Evolutionary conservation across 2,797 vertebrate genomes (phyloP), one percentile per base, ranked within the genome.

Genomic region (Labroides dimidiatus): DNA sequence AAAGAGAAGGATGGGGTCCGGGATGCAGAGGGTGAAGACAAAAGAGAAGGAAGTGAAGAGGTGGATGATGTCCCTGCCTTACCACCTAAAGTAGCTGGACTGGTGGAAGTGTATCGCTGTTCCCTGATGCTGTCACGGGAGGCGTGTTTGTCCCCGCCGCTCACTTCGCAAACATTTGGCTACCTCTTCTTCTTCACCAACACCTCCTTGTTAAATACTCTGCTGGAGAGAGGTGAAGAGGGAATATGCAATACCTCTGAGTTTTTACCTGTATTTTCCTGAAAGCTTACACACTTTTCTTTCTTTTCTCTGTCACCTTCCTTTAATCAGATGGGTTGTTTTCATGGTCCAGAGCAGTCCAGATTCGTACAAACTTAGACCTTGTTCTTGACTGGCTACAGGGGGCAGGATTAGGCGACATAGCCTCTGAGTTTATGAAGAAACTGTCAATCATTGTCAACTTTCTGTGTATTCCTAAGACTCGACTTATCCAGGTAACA

Each of bases 141-240:
- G 48, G 96, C 95, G 0, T 95, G 95, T 74, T 92, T 97, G 48
- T 96, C 96, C 14, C 95, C 96, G 0, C 96, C 96, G 1, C 95
- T 98, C 30, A 96, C 96, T 59, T 97, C 96, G n/a, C 96, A 98
- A 89, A 97, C 96, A 4, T 98, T 98, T 0, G 96, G 96, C 78
- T 98, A 98, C 89, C 95, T 97, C 80, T 97, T 98, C 89, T 98
- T 97, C 90, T 98, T 97, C 92, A 97, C 96, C 91, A 97, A 98
- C 79, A 96, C 96, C 11, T 97, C 96, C 37, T 90, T 98, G 77
- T 94, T 98, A 84, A 98, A 98, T 73, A 96, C 96, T 2, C 85
- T 98, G 78, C 93, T 98, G 87, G 96, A 98, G 84, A 94, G 96
- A 96, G 96, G 96, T 98, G 87, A 91, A 87, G 12, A 63, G 24